Base-by-base conservation (phyloP, 2,888 invertebrate species). In the Folsomia manolachei region DNA sequence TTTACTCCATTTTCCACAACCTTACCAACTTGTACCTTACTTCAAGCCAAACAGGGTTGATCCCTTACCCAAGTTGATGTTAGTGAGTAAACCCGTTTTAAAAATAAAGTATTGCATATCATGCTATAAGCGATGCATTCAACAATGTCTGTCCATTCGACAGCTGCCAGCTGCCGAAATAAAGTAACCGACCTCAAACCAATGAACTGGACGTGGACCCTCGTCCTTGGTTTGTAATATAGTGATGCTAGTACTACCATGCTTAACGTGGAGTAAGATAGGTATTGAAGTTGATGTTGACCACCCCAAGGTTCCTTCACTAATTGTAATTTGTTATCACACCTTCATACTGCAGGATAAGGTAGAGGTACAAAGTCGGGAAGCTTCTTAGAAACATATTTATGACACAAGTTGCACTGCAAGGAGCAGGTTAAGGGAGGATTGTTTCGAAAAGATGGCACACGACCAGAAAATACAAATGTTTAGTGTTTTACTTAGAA, bases 151-250 rank as follows among this genome's bases (percentile, higher is more conserved):
- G 24, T 4, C 14, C 24, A 24, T 62, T 25, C 23, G 62, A 23
- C 67, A 67, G 67, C 67, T 67, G 67, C n/a, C 67, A 67, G 67
- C 67, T 67, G 67, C 60, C 67, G 56, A 23, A 56, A 19, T n/a
- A 21, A 56, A 56, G 56, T 56, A 56, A 56, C 56, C 56, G 21
- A 56, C 56, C 21, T 56, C 56, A 19, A 56, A 56, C 56, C 21
- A 56, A 19, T 56, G n/a, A n/a, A n/a, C n/a, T n/a, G n/a, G n/a
- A n/a, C n/a, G n/a, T n/a, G 56, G 56, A 56, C 56, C 56, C 56
- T 56, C 21, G 56, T 7, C 56, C 56, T 56, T 56, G 56, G 56
- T 21, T n/a, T 7, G 14, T n/a, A n/a, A n/a, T n/a, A 39, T 39
- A 4, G 7, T 39, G 39, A 39, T 14, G 39, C 39, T 39, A 39